Base-by-base conservation (phyloP, 2,113 vertebrate species). In the Grammomys surdaster region DNA sequence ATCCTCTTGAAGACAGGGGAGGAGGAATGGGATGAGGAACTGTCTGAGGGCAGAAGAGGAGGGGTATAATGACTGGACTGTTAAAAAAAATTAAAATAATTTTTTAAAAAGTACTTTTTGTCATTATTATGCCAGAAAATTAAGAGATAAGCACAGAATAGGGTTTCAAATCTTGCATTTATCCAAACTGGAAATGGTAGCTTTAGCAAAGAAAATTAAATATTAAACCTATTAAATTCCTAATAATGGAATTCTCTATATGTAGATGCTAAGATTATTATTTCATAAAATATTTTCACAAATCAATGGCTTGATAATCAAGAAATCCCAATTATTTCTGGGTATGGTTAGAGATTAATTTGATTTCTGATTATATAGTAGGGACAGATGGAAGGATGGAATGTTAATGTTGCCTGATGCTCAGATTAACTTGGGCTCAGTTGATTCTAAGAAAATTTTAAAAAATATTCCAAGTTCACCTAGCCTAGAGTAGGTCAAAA, bases 171-270 rank as follows among this genome's bases (percentile, higher is more conserved):
- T 77, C 80, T 69, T 88, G 4, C 65, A 88, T 92, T 95, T 28
- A 91, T 40, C 13, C 24, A 81, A 24, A 86, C 51, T 89, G 28
- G 19, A 88, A 92, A 92, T 46, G 26, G 7, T 86, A 33, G 63
- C 17, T 89, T 81, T 91, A 82, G 13, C 11, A 69, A 78, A 72
- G 22, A 90, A 94, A 89, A 84, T 19, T 84, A 88, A 95, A 94
- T 56, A 28, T 24, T 95, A 96, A 89, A 7, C 17, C 75, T 89
- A 36, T 84, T 94, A 90, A 92, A 94, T 51, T 80, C 65, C 85
- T 1, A 94, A 70, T 43, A 92, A 11, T 90, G 6, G 40, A 70
- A 78, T 94, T 88, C 28, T 90, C 78, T 31, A 56, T 93, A 89
- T 46, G 86, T 56, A 86, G 70, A 77, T 16, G 86, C 84, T 69